A percentile compares a stretch with the other conserved stretches of the same genome.
Conservation (phyloP, 2,888 invertebrate species). For the Caenorhabditis uteleia region DNA sequence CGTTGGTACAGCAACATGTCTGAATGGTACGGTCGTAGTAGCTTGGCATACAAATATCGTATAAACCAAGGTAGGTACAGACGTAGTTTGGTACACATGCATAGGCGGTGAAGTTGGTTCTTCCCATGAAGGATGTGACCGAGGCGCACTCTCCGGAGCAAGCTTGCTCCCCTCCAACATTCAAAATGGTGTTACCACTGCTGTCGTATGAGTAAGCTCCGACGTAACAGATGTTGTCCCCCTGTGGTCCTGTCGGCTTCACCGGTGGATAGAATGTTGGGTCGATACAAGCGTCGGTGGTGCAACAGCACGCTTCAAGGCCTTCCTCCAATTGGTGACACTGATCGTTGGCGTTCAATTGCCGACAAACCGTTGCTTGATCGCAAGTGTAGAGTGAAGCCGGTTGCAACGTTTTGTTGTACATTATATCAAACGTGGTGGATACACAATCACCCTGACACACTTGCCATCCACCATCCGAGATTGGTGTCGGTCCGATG, state of each 20-base stretch:
- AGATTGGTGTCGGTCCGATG: conserved; percentile 20
- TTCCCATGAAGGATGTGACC: conserved; percentile 25
- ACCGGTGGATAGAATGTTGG: conserved; percentile 41
- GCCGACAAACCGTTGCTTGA: conserved; percentile 42
- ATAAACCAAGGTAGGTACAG: conserved; percentile 40
- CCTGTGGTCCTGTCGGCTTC: conserved; percentile 37
- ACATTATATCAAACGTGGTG: conserved; percentile 33
- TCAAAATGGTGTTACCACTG: conserved; percentile 32
- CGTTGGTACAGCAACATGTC: conserved; percentile 48
- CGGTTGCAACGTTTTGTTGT: conserved; percentile 13
- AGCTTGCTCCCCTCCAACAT: conserved; percentile 30
- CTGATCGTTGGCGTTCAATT: conserved; percentile 23
- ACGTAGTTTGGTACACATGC: conserved; percentile 41
- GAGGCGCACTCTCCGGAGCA: conserved; percentile 45
- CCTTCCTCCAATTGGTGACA: conserved; percentile 36
- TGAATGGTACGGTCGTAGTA: conserved; percentile 26
- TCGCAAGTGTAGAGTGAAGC: conserved; percentile 51
- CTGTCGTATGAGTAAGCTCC: conserved; percentile 32
- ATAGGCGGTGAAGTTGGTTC: conserved; percentile 32
- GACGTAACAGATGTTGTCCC: conserved; percentile 43
- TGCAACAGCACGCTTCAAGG: conserved; percentile 47
- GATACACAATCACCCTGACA: conserved; percentile 51
- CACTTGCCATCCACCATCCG: conserved; percentile 42
- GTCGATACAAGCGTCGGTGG: conserved; percentile 45
- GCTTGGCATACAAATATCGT: conserved; percentile 39